Conservation (phyloP, 2,113 vertebrate species). For the Tetrax tetrax region DNA sequence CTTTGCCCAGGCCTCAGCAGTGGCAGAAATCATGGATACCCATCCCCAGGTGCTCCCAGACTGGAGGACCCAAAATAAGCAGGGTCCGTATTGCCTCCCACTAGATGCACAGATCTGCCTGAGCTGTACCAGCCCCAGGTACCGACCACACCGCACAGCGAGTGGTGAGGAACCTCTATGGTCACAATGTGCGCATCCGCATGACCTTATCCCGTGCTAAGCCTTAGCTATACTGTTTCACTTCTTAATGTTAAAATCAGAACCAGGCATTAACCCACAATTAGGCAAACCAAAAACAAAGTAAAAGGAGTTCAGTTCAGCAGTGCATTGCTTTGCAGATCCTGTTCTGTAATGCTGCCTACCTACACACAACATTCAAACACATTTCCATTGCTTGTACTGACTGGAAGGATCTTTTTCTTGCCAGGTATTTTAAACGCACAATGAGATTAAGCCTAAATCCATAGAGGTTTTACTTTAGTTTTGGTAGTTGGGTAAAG, state of each 20-base stretch:
- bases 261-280: neutral
- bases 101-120: neutral
- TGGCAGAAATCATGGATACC: neutral
- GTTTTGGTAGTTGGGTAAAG: neutral
- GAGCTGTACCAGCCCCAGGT: neutral
- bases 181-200: too few relatives aligned
- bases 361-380: neutral
- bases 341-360: neutral
- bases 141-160: fast-evolving
- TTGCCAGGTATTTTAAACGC: neutral
- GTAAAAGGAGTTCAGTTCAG: neutral
- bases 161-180: neutral
- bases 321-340: neutral
- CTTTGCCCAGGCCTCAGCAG: neutral
- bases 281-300: neutral
- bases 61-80: neutral
- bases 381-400: neutral
- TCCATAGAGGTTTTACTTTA: neutral
- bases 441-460: neutral
- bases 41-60: neutral
- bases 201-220: neutral
- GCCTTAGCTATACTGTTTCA: neutral
- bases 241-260: neutral
- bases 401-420: neutral
- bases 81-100: neutral